Evolutionary conservation across 2,797 vertebrate genomes (phyloP).

Genomic region (Pangasius sanitwongsei): DNA sequence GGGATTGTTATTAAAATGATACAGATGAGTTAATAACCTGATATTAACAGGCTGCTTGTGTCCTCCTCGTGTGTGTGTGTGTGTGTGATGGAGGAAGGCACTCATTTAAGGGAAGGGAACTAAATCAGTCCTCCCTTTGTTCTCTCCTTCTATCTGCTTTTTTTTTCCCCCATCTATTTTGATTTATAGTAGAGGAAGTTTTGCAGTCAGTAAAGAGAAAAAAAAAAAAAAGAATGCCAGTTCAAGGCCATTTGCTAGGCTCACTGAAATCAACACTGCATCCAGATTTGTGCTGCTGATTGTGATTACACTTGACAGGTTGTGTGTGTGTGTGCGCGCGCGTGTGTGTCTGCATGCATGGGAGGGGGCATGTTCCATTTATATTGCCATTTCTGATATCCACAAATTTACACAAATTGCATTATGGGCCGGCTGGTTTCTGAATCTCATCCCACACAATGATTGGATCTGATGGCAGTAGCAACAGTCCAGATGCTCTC

Average conservation of each 20-base stretch:
- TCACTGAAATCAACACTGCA: background rate
- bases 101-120: background rate
- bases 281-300: background rate
- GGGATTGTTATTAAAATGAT: background rate
- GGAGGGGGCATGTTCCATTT: slow-evolving; percentile 13
- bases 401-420: slow-evolving; percentile 50
- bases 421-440: slow-evolving; percentile 49
- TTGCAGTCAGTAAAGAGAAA: background rate
- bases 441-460: slow-evolving; percentile 38
- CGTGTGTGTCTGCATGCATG: background rate
- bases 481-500: slow-evolving; percentile 44
- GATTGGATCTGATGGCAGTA: slow-evolving; percentile 47
- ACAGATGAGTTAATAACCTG: background rate
- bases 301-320: slow-evolving; percentile 16
- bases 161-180: slow-evolving; percentile 2
- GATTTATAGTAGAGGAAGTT: background rate
- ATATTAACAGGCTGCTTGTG: background rate
- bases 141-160: background rate
- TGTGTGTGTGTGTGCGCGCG: background rate
- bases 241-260: background rate
- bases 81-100: background rate
- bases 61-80: background rate
- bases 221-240: background rate
- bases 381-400: slow-evolving; percentile 37
- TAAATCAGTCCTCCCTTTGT: background rate